Conservation (phyloP, 1,140 invertebrate species). For the Bombus soroeensis region DNA sequence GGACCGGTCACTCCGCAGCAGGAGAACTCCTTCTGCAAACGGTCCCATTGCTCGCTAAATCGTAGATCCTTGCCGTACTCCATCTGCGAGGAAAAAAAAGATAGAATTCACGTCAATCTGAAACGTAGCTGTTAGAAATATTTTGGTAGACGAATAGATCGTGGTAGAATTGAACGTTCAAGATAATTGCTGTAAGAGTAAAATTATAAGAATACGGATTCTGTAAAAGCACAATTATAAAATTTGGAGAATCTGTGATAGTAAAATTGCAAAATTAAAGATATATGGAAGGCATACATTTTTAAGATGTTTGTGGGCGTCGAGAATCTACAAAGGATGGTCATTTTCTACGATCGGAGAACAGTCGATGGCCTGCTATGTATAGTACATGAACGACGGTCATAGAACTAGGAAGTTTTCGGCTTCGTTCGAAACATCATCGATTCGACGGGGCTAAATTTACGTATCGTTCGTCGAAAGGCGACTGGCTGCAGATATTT, state of each 20-base stretch:
- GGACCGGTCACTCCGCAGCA: slow-evolving; percentile 92
- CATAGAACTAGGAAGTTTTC: slow-evolving; percentile 20
- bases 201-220: too few relatives aligned
- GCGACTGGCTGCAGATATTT: slow-evolving; percentile 1
- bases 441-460: slow-evolving; percentile 20
- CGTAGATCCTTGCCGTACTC: slow-evolving; percentile 89
- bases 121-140: not conserved
- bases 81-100: slow-evolving; percentile 74
- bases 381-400: not conserved
- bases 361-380: not conserved
- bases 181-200: too few relatives aligned
- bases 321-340: too few relatives aligned
- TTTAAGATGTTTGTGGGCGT: not conserved
- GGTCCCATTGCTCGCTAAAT: slow-evolving; percentile 91
- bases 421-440: slow-evolving; percentile 3
- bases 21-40: slow-evolving; percentile 88
- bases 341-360: not conserved
- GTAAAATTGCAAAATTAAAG: too few relatives aligned
- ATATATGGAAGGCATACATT: not conserved
- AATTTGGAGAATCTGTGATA: too few relatives aligned
- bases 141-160: too few relatives aligned
- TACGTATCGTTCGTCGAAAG: not conserved
- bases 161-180: too few relatives aligned
- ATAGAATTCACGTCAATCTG: not conserved
- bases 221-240: too few relatives aligned